These are phyloP conservation scores for Todiramphus saurophagus DNA, from an alignment of 2,113 vertebrate species.

Conservation along the genomic window DNA sequence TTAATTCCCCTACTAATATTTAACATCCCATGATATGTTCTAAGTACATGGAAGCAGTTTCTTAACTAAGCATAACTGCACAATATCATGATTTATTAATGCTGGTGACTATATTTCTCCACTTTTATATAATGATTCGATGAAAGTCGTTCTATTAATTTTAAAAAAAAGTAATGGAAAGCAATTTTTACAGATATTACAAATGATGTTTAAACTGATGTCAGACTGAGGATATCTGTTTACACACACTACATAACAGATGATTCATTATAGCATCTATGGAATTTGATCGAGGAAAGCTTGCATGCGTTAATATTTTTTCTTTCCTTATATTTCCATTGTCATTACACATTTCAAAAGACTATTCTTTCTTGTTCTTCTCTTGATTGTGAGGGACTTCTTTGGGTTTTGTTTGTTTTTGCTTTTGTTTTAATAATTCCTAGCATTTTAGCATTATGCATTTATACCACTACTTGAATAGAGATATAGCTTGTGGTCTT, in stretches of 20 bases:
- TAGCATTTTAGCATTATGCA: not conserved
- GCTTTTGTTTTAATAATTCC: not conserved
- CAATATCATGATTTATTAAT: not conserved
- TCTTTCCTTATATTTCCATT: not conserved
- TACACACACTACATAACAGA: fast-evolving
- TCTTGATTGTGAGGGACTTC: not conserved
- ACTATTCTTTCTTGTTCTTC: not conserved
- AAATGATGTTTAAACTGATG: not conserved
- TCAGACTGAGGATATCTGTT: not conserved
- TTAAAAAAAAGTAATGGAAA: not conserved
- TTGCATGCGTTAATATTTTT: not conserved
- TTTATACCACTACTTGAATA: not conserved
- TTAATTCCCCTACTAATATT: not conserved
- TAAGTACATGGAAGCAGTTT: not conserved
- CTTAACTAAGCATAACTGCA: not conserved
- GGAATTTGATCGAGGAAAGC: not conserved
- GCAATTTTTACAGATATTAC: not conserved
- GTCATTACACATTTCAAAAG: not conserved
- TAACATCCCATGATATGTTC: not conserved
- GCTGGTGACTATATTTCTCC: not conserved
- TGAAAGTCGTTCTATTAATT: not conserved
- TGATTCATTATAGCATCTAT: not conserved
- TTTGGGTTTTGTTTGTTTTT: fast-evolving
- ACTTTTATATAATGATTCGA: not conserved
- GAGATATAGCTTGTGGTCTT: not conserved